Evolutionary conservation across 2,797 vertebrate species (phyloP), one percentile per base, ranked within the genome.

Genomic region (Karalla daura): DNA sequence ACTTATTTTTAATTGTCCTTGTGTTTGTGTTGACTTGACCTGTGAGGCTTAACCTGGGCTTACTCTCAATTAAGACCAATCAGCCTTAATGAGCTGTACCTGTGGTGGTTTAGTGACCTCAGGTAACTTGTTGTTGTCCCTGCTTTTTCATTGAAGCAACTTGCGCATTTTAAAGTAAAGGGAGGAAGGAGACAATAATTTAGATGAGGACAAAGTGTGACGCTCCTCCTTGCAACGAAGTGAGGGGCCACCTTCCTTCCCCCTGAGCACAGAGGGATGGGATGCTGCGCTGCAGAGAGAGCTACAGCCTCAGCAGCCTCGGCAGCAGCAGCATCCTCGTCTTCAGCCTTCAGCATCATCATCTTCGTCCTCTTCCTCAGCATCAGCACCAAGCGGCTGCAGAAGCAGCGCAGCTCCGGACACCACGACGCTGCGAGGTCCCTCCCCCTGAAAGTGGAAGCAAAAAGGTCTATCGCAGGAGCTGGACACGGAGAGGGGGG

Each of bases 271-370:
- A 80, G 76, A 35, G 78, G 82, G 72, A 43, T 39, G 81, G 70
- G 75, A 81, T 82, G 84, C 78, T 80, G 77, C 74, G 84, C 78
- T 74, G 84, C 78, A 76, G 81, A 85, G 50, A 75, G 60, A 71
- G 54, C 55, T 70, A 63, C 71, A 73, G 74, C 71, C n/a, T n/a
- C n/a, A n/a, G n/a, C n/a, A n/a, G n/a, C n/a, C n/a, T n/a, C n/a
- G n/a, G n/a, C n/a, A n/a, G n/a, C n/a, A n/a, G n/a, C n/a, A n/a
- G n/a, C n/a, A n/a, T n/a, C n/a, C n/a, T n/a, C n/a, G n/a, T n/a
- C n/a, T n/a, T n/a, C n/a, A n/a, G n/a, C n/a, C n/a, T n/a, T n/a
- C n/a, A n/a, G n/a, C n/a, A n/a, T n/a, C n/a, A n/a, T n/a, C n/a
- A n/a, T n/a, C n/a, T n/a, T n/a, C n/a, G n/a, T n/a, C n/a, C n/a